phyloP scores from a whole-genome alignment of 2,888 invertebrate species.

The Chrysomela aeneicollis region DNA sequence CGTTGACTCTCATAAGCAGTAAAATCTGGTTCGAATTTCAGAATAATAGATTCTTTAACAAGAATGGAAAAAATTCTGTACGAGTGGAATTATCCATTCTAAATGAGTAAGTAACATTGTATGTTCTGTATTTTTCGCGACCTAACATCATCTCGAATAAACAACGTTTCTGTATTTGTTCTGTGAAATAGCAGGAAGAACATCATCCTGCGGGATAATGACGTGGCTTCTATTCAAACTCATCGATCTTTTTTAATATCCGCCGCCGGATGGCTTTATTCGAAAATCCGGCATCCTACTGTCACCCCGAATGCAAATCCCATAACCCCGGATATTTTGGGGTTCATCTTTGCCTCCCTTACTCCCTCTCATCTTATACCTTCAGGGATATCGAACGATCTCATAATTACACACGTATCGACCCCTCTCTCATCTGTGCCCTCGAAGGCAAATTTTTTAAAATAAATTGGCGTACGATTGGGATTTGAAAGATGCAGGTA shows the following conservation, averaged over 20 bases:
- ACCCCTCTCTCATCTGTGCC: neutral
- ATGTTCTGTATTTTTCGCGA: no score
- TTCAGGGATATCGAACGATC: neutral
- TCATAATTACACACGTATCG: neutral
- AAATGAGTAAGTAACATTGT: no score
- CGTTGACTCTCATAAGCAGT: no score
- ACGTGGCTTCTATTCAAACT: neutral
- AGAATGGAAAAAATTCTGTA: no score
- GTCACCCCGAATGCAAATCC: neutral
- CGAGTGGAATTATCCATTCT: no score
- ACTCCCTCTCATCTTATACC: neutral
- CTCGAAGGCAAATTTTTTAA: no score
- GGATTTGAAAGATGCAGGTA: no score
- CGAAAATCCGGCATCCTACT: neutral
- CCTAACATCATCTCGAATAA: neutral
- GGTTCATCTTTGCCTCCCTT: conserved; percentile 31
- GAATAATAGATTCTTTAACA: no score
- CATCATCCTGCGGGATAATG: neutral
- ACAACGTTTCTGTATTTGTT: neutral
- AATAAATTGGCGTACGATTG: no score
- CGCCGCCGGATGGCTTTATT: neutral
- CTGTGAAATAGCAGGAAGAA: neutral
- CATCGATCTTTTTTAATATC: neutral
- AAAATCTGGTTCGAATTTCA: no score
- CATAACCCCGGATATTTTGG: conserved; percentile 35